Percentiles rank a stretch among this genome's conserved stretches.
Conservation (phyloP, 2,888 invertebrate species). For the Teleiodes luculella region DNA sequence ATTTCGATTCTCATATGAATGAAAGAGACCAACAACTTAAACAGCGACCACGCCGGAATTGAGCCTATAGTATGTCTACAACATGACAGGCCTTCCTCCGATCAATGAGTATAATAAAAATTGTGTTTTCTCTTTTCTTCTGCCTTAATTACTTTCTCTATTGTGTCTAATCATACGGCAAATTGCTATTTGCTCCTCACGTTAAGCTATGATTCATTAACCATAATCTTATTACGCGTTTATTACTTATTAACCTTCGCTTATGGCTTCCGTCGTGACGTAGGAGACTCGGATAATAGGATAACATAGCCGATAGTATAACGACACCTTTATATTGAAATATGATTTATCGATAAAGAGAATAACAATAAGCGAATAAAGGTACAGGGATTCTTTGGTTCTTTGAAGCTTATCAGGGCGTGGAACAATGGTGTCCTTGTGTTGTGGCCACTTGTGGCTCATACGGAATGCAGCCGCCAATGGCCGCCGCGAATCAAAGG, state of each 20-base stretch:
- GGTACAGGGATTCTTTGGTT: conserved; percentile 28
- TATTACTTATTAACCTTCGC: neutral
- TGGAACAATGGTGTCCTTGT: conserved; percentile 50
- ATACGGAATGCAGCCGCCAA: conserved; percentile 60
- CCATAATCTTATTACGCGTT: neutral
- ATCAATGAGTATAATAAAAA: no score
- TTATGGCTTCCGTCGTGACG: neutral
- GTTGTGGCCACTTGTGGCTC: conserved; percentile 48
- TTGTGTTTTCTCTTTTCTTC: no score
- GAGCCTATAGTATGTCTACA: no score
- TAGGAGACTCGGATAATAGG: neutral
- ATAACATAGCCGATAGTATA: neutral
- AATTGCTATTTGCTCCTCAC: neutral
- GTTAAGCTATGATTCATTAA: neutral
- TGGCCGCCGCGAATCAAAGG: conserved; percentile 44
- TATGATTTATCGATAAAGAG: conserved; percentile 1
- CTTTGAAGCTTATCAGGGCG: conserved; percentile 44
- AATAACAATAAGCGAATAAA: conserved; percentile 21
- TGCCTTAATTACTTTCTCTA: neutral
- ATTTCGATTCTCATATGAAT: no score
- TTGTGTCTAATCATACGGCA: neutral
- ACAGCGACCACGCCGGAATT: no score
- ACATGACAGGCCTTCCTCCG: no score
- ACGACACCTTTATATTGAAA: neutral
- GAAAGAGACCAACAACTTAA: no score